Evolutionary conservation across 2,888 invertebrate species (phyloP), one percentile per base, ranked within the genome.

Genomic region (Lumbricus terrestris): DNA sequence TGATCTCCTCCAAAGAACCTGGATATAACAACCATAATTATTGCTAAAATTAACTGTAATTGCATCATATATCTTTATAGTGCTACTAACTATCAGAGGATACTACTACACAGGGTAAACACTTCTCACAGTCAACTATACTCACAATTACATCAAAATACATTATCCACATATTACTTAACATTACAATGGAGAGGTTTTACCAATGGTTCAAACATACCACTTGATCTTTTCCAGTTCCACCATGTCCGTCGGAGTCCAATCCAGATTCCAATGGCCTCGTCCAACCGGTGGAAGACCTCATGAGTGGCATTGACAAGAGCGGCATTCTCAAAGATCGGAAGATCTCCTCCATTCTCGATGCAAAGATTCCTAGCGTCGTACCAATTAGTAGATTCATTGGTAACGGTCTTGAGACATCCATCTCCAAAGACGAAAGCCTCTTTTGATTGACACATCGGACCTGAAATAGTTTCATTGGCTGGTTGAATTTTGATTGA

Each of bases 391-490:
- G 35, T 23, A 85, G 35, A 6, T 35, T 85, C 35, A 33, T 35
- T 16, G 16, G 85, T 85, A 8, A 85, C 85, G 23, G 18, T 23
- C 85, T 85, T 85, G 23, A 85, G 85, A 35, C 85, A 85, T 20
- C 34, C 37, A 16, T 34, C 23, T 35, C 34, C 85, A 35, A 85
- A 85, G 34, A 35, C 18, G 6, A 85, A 35, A 34, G 85, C 85
- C 29, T 37, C 85, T 1, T 85, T 85, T 85, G 85, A 34, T 15
- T 85, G 85, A 85, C 85, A 85, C 20, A 16, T 85, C 20, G 85
- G 37, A 85, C 85, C 85, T 85, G 85, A 85, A 85, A 85, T n/a
- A 69, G n/a, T 69, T 69, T 69, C 29, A 69, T 69, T 69, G 69
- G n/a, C n/a, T n/a, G n/a, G 69, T 69, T 69, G 69, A 23, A 40